Percentiles rank a stretch among this genome's conserved stretches.
Conservation (phyloP, 1,140 invertebrate species). For the Eumeta japonica region DNA sequence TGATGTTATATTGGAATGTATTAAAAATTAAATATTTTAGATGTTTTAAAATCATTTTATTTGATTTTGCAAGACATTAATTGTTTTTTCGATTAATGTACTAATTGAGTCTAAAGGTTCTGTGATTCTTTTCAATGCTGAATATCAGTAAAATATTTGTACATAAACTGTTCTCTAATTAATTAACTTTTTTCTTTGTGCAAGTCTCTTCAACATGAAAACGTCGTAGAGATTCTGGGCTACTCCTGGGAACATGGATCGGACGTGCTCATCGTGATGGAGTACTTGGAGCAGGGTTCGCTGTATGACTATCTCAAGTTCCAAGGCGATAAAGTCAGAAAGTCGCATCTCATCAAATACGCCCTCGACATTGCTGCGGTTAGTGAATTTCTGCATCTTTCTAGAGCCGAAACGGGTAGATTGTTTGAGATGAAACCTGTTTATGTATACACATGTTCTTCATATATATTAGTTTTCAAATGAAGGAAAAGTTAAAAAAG, state of each 20-base stretch:
- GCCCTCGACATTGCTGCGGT: constrained; percentile 76
- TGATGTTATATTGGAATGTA: too few species aligned
- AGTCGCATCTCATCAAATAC: constrained; percentile 70
- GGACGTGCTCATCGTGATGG: constrained; percentile 81
- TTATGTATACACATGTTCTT: too few species aligned
- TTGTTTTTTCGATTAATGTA: too few species aligned
- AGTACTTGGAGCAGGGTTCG: constrained; percentile 80
- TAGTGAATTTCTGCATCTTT: too few species aligned
- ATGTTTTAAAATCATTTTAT: too few species aligned
- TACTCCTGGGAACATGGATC: constrained; percentile 69
- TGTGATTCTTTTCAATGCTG: too few species aligned
- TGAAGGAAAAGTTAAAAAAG: too few species aligned
- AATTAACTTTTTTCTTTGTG: constrained; percentile 19
- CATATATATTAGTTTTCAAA: constrained; percentile 8
- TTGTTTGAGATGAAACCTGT: background rate
- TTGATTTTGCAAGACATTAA: too few species aligned
- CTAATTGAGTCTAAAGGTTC: too few species aligned
- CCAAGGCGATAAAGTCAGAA: constrained; percentile 63
- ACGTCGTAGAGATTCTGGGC: constrained; percentile 84
- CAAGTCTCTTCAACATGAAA: constrained; percentile 75
- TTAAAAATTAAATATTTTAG: too few species aligned
- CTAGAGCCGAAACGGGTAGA: background rate
- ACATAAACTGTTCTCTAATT: constrained; percentile 6
- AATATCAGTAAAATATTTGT: too few species aligned
- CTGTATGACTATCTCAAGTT: constrained; percentile 76